phyloP scores from a whole-genome alignment of 1,140 invertebrate species.

The Rhyacophila brunnea region DNA sequence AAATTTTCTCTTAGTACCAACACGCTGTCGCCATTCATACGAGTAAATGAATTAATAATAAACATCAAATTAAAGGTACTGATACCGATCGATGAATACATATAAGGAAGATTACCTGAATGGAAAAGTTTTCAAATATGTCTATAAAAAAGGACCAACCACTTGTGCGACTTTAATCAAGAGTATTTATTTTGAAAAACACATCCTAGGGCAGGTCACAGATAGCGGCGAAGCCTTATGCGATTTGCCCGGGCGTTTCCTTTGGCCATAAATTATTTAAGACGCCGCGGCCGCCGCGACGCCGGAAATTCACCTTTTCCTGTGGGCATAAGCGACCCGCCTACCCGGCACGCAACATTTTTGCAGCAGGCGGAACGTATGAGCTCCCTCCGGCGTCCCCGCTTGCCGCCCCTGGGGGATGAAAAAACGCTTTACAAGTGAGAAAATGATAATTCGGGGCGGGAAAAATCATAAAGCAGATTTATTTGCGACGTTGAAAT shows the following conservation, averaged over 20 bases:
- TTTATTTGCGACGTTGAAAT: conserved; percentile 1
- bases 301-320: conserved; percentile 34
- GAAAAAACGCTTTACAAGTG: conserved; percentile 21
- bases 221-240: neutral
- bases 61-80: no score
- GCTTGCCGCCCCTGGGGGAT: neutral
- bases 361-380: neutral
- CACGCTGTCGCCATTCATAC: no score
- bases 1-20: no score
- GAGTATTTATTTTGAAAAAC: no score
- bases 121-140: no score
- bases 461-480: conserved; percentile 6
- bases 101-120: no score
- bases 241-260: conserved; percentile 31
- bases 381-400: no score
- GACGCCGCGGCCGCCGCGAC: conserved; percentile 14
- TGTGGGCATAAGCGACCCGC: conserved; percentile 14
- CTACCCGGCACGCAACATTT: conserved; percentile 24
- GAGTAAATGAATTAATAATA: no score
- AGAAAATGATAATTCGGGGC: conserved; percentile 23
- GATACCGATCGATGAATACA: no score
- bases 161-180: no score
- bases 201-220: no score
- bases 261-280: conserved; percentile 31
- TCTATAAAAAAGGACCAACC: no score